phyloP scores from a whole-genome alignment of 2,113 vertebrate species.

The Urocitellus parryii region DNA sequence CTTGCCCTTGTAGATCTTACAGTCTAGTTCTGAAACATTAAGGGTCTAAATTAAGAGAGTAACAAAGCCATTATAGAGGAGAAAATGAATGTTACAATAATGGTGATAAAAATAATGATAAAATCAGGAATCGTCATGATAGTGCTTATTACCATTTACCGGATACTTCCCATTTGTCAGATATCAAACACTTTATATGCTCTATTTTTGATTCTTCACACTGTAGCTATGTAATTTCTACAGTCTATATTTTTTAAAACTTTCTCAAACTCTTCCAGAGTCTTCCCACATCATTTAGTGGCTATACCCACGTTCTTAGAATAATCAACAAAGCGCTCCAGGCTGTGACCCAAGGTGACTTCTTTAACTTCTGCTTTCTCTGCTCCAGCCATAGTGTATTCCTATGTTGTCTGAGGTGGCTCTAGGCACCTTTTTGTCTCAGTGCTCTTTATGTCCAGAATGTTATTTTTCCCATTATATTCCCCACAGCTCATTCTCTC shows the following conservation, averaged over 20 bases:
- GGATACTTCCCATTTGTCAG: neutral
- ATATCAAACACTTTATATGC: neutral
- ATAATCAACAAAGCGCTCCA: neutral
- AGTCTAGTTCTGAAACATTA: neutral
- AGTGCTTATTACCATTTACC: neutral
- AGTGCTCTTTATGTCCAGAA: neutral
- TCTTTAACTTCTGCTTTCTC: neutral
- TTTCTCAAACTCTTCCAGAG: neutral
- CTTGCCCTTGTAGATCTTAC: neutral
- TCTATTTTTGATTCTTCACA: neutral
- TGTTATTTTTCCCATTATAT: neutral
- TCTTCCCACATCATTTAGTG: neutral
- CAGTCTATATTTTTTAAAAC: too few relatives aligned
- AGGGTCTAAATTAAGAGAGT: neutral
- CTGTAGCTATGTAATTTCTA: neutral
- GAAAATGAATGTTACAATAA: neutral
- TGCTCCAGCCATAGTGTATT: neutral
- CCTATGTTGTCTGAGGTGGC: neutral
- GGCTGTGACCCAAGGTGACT: neutral
- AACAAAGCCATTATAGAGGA: neutral
- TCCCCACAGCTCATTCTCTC: neutral
- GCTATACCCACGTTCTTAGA: neutral
- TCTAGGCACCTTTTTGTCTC: neutral
- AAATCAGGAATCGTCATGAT: neutral
- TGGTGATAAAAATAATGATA: neutral